Percentiles rank a stretch among this genome's conserved stretches.
Conservation (phyloP, 2,113 vertebrate species). For the Casuarius casuarius region DNA sequence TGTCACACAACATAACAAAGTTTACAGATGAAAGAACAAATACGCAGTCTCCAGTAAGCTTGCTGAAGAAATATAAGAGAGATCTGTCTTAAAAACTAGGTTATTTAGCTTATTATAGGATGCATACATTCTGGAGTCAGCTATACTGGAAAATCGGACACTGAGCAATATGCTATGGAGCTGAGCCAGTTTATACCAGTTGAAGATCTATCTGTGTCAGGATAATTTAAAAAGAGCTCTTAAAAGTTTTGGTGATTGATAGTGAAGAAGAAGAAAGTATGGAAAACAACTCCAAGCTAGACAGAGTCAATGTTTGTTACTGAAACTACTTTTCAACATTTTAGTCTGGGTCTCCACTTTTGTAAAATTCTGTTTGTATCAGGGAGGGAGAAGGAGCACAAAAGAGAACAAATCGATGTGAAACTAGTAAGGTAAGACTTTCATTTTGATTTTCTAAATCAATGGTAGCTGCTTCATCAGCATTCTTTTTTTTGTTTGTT, state of each 20-base stretch:
- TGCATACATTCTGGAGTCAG: neutral
- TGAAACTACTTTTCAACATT: neutral
- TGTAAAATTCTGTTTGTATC: neutral
- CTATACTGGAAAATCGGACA: neutral
- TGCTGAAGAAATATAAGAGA: neutral
- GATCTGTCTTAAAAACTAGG: neutral
- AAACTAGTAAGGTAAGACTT: neutral
- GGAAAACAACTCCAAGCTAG: neutral
- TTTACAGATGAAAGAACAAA: neutral
- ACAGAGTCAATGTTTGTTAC: neutral
- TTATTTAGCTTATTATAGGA: neutral
- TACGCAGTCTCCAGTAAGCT: neutral
- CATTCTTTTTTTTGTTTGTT: neutral
- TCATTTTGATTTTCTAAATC: neutral
- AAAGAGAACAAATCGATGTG: neutral
- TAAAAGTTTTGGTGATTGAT: neutral
- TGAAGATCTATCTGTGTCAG: neutral
- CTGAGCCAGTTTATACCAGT: neutral
- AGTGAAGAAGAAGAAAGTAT: neutral
- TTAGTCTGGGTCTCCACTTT: neutral
- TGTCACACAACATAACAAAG: neutral
- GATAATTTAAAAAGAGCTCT: neutral
- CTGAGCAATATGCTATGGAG: neutral
- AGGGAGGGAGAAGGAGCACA: neutral
- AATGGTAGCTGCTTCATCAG: neutral